phyloP scores from a whole-genome alignment of 2,113 vertebrate genomes.

The Donacobius atricapilla region DNA sequence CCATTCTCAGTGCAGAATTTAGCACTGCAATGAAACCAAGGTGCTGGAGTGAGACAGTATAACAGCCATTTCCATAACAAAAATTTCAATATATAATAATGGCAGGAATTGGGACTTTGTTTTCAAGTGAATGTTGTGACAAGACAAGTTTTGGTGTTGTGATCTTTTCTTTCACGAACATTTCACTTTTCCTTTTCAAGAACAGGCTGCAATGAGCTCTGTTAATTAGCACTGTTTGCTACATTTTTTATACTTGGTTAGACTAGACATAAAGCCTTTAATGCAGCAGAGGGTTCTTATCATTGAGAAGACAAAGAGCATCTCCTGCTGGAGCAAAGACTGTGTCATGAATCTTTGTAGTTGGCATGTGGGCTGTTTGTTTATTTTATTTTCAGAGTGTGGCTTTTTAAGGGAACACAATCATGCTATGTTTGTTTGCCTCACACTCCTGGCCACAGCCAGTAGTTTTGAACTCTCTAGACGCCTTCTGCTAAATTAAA shows the following conservation, averaged over 20 bases:
- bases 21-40: neutral
- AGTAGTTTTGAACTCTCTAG: neutral
- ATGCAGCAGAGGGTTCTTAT: neutral
- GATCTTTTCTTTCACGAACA: neutral
- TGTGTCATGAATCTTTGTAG: neutral
- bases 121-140: neutral
- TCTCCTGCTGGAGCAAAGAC: neutral
- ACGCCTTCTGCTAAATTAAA: neutral
- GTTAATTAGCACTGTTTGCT: neutral
- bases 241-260: neutral
- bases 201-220: neutral
- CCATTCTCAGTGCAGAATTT: neutral
- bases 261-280: neutral
- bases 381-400: neutral
- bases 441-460: neutral
- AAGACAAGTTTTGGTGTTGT: neutral
- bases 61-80: neutral
- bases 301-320: neutral
- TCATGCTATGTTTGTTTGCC: neutral
- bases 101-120: neutral
- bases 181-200: neutral
- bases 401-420: neutral
- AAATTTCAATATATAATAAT: neutral
- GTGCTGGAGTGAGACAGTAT: neutral
- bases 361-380: neutral